These are phyloP conservation scores for Tapirus indicus DNA, from an alignment of 2,797 vertebrate genomes.

Conservation along the genomic window DNA sequence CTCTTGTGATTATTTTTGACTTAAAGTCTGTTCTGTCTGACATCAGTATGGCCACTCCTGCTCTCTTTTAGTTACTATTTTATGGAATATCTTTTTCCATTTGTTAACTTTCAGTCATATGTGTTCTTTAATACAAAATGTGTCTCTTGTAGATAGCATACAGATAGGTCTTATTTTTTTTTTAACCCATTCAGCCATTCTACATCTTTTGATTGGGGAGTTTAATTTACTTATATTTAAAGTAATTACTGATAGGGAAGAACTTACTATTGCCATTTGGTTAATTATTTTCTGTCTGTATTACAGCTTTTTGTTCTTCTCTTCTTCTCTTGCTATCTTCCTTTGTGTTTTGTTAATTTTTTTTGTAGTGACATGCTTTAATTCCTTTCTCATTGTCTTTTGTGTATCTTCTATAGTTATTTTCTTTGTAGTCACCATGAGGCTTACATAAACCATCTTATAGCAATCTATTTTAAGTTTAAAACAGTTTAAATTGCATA, in stretches of 20 bases:
- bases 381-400: not conserved
- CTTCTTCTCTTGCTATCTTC: not conserved
- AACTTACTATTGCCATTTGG: not conserved
- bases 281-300: not conserved
- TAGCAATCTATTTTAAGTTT: conserved; percentile 18
- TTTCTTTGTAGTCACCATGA: not conserved
- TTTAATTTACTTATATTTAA: not conserved
- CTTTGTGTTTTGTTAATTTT: not conserved
- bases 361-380: not conserved
- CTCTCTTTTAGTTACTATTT: not conserved
- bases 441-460: not conserved
- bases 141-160: not conserved
- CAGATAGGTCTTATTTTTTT: not conserved
- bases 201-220: not conserved
- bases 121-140: not conserved
- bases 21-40: not conserved
- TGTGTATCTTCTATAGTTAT: not conserved
- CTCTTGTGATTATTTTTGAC: not conserved
- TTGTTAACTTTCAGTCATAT: not conserved
- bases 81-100: not conserved
- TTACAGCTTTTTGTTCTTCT: not conserved
- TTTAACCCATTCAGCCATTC: not conserved
- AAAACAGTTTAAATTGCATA: not conserved
- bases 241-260: not conserved
- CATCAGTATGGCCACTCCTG: not conserved